Conservation (phyloP, 2,113 vertebrate genomes). For the Bungarus multicinctus region DNA sequence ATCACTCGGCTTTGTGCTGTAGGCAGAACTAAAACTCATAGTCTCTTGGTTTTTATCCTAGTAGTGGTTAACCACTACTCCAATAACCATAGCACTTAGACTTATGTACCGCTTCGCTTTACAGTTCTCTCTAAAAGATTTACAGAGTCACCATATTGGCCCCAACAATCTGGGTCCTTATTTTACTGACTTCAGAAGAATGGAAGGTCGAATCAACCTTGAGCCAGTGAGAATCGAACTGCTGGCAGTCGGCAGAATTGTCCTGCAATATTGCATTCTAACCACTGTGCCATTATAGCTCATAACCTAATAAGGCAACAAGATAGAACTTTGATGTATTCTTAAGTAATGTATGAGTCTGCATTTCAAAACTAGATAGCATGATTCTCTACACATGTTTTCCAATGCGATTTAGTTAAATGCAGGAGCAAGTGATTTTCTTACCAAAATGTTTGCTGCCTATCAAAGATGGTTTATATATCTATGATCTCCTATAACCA, state of each 20-base stretch:
- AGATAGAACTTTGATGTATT: conserved; percentile 24
- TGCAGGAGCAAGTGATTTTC: neutral
- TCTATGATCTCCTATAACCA: neutral
- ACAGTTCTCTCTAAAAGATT: too few species aligned
- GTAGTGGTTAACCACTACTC: neutral
- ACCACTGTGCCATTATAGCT: neutral
- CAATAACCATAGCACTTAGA: too few species aligned
- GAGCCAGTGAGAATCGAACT: too few species aligned
- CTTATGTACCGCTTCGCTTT: too few species aligned
- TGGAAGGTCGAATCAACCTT: too few species aligned
- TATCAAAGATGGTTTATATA: neutral
- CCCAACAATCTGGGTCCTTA: too few species aligned
- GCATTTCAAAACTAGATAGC: conserved; percentile 11
- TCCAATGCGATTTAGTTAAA: neutral
- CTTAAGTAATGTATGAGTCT: conserved; percentile 26
- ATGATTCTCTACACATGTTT: neutral
- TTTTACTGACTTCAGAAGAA: too few species aligned
- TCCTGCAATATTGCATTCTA: neutral
- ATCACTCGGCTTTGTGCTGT: neutral
- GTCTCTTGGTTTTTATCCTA: neutral
- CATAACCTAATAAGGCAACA: neutral
- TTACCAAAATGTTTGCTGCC: neutral
- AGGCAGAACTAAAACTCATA: neutral
- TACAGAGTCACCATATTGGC: too few species aligned
- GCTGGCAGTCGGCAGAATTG: neutral